Conservation (phyloP, 2,797 vertebrate genomes). For the Philypnodon macrostomus region DNA sequence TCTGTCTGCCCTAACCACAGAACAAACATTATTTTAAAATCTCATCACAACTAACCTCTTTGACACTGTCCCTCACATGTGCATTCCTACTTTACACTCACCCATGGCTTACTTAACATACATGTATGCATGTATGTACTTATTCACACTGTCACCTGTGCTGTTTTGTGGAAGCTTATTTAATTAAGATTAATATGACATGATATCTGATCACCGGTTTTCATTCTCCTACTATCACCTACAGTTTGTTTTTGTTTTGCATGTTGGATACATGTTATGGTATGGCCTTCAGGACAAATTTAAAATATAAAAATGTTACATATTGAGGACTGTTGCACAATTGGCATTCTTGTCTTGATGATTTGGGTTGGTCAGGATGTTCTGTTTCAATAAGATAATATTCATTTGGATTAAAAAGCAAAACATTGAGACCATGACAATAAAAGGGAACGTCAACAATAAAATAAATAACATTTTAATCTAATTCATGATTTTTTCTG, state of each 20-base stretch:
- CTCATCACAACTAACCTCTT: slow-evolving; percentile 39
- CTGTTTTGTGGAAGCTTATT: slow-evolving; percentile 52
- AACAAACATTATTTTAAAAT: slow-evolving; percentile 35
- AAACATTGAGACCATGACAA: slow-evolving; percentile 1
- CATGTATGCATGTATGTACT: slow-evolving; percentile 63
- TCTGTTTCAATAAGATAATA: slow-evolving; percentile 4
- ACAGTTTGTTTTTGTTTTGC: slow-evolving; percentile 39
- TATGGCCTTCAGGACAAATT: slow-evolving; percentile 18
- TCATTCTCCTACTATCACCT: slow-evolving; percentile 27
- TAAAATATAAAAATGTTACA: too few species aligned
- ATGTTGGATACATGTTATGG: slow-evolving; percentile 30
- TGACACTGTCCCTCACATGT: slow-evolving; percentile 38
- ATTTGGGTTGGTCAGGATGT: slow-evolving; percentile 7
- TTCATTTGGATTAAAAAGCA: slow-evolving; percentile 5
- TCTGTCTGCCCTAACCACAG: slow-evolving; percentile 23
- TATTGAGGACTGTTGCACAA: too few species aligned
- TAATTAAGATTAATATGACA: slow-evolving; percentile 57
- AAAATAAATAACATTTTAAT: slow-evolving; percentile 18
- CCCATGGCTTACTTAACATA: slow-evolving; percentile 41
- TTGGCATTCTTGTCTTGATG: slow-evolving; percentile 19
- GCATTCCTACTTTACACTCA: slow-evolving; percentile 49
- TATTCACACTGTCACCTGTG: slow-evolving; percentile 46
- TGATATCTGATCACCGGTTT: slow-evolving; percentile 15
- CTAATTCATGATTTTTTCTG: slow-evolving; percentile 9
- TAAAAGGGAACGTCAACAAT: slow-evolving; percentile 28